Evolutionary conservation across 2,888 invertebrate species (phyloP).

Genomic region (Lasius platythorax): DNA sequence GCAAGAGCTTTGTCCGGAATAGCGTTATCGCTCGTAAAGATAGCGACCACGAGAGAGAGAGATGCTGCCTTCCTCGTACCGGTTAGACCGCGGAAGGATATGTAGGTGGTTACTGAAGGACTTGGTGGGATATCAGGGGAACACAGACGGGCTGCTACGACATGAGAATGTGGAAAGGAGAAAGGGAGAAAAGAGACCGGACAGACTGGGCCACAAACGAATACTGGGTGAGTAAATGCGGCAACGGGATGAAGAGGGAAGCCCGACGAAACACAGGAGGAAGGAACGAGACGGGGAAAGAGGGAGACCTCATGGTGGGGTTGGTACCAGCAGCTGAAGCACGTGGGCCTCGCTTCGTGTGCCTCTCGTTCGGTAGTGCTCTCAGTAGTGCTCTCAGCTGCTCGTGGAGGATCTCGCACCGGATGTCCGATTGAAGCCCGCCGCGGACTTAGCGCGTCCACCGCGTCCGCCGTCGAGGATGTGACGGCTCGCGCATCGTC

Average conservation of each 20-base stretch:
- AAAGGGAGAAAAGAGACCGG: slow-evolving; percentile 64
- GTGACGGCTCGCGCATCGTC: slow-evolving; percentile 48
- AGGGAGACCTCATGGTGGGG: slow-evolving; percentile 74
- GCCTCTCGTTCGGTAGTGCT: slow-evolving; percentile 82
- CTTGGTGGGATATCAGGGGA: slow-evolving; percentile 70
- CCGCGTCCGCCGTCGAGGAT: slow-evolving; percentile 57
- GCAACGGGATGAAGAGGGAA: slow-evolving; percentile 44
- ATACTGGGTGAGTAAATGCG: slow-evolving; percentile 47
- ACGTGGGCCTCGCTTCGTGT: slow-evolving; percentile 81
- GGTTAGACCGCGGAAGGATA: slow-evolving; percentile 64
- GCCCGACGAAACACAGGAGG: slow-evolving; percentile 54
- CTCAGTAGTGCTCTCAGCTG: slow-evolving; percentile 74
- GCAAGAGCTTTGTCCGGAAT: slow-evolving; percentile 42
- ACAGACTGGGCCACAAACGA: slow-evolving; percentile 51
- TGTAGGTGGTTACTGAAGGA: slow-evolving; percentile 73
- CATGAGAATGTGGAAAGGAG: slow-evolving; percentile 60
- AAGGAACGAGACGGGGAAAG: slow-evolving; percentile 62
- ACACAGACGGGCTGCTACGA: slow-evolving; percentile 65
- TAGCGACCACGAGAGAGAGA: slow-evolving; percentile 42
- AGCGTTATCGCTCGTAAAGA: slow-evolving; percentile 55
- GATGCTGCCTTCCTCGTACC: slow-evolving; percentile 1
- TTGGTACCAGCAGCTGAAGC: slow-evolving; percentile 81
- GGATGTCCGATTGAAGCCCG: slow-evolving; percentile 59
- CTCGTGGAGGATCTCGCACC: slow-evolving; percentile 80
- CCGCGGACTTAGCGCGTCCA: slow-evolving; percentile 27